Conservation (phyloP, 2,113 vertebrate genomes). For the Isurus oxyrinchus region DNA sequence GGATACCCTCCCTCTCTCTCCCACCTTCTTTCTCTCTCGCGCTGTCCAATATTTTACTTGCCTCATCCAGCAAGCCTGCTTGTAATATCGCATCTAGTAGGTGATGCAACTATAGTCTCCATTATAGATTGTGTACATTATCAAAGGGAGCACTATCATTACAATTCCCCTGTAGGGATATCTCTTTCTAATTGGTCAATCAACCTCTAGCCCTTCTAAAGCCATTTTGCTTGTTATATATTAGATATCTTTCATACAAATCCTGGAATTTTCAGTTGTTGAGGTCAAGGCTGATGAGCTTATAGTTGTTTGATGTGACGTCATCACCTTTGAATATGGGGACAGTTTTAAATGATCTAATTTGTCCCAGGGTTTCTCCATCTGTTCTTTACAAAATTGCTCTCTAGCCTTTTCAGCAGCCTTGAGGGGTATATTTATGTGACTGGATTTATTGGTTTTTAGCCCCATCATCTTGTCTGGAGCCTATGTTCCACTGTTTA, state of each 20-base stretch:
- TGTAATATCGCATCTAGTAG: background rate
- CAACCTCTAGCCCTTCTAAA: background rate
- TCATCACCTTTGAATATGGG: background rate
- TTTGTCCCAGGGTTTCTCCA: background rate
- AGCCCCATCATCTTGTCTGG: background rate
- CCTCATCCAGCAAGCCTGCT: background rate
- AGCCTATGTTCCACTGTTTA: background rate
- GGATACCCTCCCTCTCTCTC: background rate
- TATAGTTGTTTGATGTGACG: background rate
- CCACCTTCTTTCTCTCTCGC: background rate
- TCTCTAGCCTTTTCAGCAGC: background rate
- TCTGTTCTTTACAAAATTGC: background rate
- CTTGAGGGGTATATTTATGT: background rate
- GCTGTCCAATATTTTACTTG: background rate
- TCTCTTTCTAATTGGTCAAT: background rate
- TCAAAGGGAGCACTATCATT: background rate
- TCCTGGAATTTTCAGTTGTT: background rate
- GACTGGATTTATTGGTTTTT: background rate
- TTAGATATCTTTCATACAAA: background rate
- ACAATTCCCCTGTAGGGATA: background rate
- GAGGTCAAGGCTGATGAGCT: background rate
- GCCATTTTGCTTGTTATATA: background rate
- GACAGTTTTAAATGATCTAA: background rate
- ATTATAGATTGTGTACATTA: background rate
- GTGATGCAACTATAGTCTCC: background rate